Evolutionary conservation across 2,888 invertebrate species (phyloP), one percentile per base, ranked within the genome.

Genomic region (Teinopalpus imperialis): DNA sequence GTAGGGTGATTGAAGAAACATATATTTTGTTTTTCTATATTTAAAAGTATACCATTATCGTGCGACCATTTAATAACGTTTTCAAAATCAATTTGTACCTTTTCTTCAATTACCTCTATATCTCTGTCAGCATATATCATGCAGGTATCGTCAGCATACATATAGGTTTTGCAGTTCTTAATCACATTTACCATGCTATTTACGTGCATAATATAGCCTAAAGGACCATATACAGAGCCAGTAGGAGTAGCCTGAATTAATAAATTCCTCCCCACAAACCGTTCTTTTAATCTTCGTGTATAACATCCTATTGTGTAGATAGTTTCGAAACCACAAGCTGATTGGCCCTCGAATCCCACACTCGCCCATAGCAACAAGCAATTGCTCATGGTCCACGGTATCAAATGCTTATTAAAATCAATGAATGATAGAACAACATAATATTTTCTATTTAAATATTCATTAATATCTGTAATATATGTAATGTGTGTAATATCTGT

Each of bases 161-260:
- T 24, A 24, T n/a, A 20, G 5, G 24, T 24, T 24, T 24, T 24
- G 6, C 24, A 24, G 24, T n/a, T 24, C 8, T 6, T 24, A n/a
- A 24, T 24, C 24, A 24, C 24, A 24, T 20, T 20, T 20, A 20
- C 98, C 14, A 92, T 81, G 10, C 93, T 92, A 62, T 98, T 97
- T 73, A 20, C 6, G n/a, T n/a, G n/a, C n/a, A n/a, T n/a, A n/a
- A n/a, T n/a, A n/a, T n/a, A n/a, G n/a, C n/a, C n/a, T n/a, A n/a
- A n/a, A n/a, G n/a, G n/a, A n/a, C n/a, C n/a, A n/a, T n/a, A n/a
- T n/a, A n/a, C n/a, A n/a, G n/a, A 20, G 20, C 20, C 20, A 20
- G 20, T 20, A 4, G 20, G n/a, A n/a, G n/a, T n/a, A n/a, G n/a
- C n/a, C n/a, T n/a, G 20, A 20, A 20, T 6, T 20, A 20, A 20